These are phyloP conservation scores for Drosophila prostipennis DNA, from an alignment of 2,888 invertebrate species.

Conservation along the genomic window DNA sequence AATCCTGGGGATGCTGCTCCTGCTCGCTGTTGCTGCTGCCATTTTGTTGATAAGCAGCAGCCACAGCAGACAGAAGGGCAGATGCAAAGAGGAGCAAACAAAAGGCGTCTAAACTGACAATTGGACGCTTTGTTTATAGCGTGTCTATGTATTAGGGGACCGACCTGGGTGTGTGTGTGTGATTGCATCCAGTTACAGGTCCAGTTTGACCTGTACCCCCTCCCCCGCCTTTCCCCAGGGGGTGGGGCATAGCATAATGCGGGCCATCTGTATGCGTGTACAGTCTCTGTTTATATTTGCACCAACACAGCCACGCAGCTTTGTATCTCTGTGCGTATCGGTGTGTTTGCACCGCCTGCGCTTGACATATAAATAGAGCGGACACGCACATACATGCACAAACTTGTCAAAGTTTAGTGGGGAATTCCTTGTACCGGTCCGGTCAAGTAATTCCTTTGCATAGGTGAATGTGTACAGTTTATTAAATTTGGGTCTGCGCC, in stretches of 20 bases:
- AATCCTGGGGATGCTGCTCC: background rate
- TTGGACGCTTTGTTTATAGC: constrained; percentile 55
- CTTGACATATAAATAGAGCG: constrained; percentile 64
- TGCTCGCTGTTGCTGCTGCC: constrained; percentile 52
- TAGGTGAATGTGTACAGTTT: constrained; percentile 48
- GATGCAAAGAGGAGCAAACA: constrained; percentile 45
- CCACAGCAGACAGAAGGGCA: constrained; percentile 1
- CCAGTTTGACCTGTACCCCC: background rate
- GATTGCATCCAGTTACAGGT: constrained; percentile 66
- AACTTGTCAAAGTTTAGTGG: constrained; percentile 47
- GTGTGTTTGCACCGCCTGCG: constrained; percentile 47
- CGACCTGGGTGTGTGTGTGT: constrained; percentile 28
- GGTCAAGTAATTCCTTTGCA: constrained; percentile 40
- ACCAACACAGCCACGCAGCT: constrained; percentile 37
- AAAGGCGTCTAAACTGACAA: constrained; percentile 64
- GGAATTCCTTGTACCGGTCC: constrained; percentile 29
- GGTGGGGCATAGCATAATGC: constrained; percentile 61
- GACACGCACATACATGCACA: constrained; percentile 8
- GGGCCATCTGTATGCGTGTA: constrained; percentile 75
- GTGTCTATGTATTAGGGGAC: constrained; percentile 30
- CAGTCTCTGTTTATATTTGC: constrained; percentile 60
- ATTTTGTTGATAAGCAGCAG: constrained; percentile 69
- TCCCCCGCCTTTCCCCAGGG: background rate
- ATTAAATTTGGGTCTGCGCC: constrained; percentile 59
- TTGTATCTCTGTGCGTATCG: constrained; percentile 18